Base-by-base conservation (phyloP, 2,797 vertebrate species). In the Apodemus agrarius region DNA sequence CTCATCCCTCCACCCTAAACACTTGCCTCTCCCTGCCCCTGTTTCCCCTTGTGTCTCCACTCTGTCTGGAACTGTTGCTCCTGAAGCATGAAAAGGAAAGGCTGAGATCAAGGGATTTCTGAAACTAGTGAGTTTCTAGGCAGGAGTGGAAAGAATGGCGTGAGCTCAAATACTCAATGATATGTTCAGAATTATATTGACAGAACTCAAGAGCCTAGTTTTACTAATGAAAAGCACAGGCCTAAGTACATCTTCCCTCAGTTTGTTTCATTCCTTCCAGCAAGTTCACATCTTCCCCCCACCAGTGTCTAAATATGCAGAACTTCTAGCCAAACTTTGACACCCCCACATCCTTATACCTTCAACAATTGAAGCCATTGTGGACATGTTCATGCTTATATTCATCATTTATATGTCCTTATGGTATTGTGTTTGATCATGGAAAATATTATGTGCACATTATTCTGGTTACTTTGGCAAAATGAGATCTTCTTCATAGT, bases 391-490 rank as follows among this genome's bases (percentile, higher is more conserved):
- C 46, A 46, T 61, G 21, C 37, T 93, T n/a, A 31, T 88, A 96
- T 43, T 79, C 86, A 93, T 95, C 95, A 81, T 90, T 97, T 95
- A 80, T 1, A 6, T 93, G 86, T 92, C 83, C 80, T 94, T 6
- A 0, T 86, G 90, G 94, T 91, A 88, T 92, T 97, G 79, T 0
- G 0, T 82, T 97, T 96, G 86, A 96, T 96, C 95, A 93, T 97
- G 96, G 98, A 98, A 98, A 98, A 97, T 97, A 96, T 97, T 96
- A 97, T 97, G 92, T 95, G 49, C 65, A 57, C 95, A 90, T 96
- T 97, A 94, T 95, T 96, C 89, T 2, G 0, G 91, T 95, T 96
- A 81, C 91, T 97, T 95, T 96, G 95, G 96, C 95, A 97, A 95
- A 95, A 90, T 9, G 37, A 91, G 63, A 29, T 94, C 86, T 92